Evolutionary conservation across 2,888 invertebrate genomes (phyloP), one percentile per base, ranked within the genome.

Genomic region (Drosophila kuntzei): DNA sequence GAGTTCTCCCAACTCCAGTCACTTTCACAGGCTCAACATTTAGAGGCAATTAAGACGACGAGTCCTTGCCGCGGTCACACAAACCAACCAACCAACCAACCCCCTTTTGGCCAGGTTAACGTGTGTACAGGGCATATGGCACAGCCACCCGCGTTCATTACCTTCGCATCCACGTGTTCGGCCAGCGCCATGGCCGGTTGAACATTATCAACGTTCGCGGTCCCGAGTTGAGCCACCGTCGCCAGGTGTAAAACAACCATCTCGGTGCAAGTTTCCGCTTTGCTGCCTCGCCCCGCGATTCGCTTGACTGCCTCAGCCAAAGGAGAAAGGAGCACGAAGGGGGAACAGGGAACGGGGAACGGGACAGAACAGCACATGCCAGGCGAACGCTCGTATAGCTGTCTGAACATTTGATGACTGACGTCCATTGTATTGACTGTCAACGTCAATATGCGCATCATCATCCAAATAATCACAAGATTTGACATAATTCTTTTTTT

Each of bases 161-260:
- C 34, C 41, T 37, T 60, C 53, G 36, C 47, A 49, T 66, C 70
- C 72, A 54, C 82, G 79, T 85, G 76, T 66, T 76, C 73, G 53
- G 27, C 32, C 36, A 36, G n/a, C 25, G 29, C 57, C 59, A 83
- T 69, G 84, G 68, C 80, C 81, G 72, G 81, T 74, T 87, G 82
- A 82, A 73, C 79, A 73, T 76, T 73, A 85, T n/a, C 61, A 67
- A 39, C 61, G 58, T 58, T 62, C 54, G 49, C 22, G 20, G 37
- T 46, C 5, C 32, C 63, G 34, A 43, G 41, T n/a, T 36, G 4
- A 32, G 36, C 43, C 11, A 7, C 25, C 7, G 27, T 2, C 66
- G 66, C 86, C 86, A 86, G 89, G 86, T 86, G 87, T 85, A 85
- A 75, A 47, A 43, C 70, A 69, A 75, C 62, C 81, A 70, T 77